Evolutionary conservation across 2,888 invertebrate genomes (phyloP), one percentile per base, ranked within the genome.

Genomic region (Nudaria mundana): DNA sequence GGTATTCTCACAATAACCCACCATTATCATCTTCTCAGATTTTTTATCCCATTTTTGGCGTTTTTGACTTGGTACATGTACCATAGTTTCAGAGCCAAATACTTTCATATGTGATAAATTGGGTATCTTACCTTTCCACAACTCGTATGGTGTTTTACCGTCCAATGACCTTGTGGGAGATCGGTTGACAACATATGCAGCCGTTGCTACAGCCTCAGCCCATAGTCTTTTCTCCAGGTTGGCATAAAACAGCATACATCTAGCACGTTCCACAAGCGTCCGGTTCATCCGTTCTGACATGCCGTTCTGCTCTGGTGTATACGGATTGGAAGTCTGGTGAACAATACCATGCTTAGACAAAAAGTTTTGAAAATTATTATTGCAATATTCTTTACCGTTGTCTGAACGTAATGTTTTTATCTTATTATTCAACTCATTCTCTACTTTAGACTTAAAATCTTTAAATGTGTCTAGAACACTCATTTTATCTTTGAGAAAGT

Each of bases 131-230:
- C 12, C 12, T 10, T 3, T 20, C 31, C 31, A 31, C 5, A 31
- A 1, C 8, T 31, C 22, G 4, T 22, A 22, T 1, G 31, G 31
- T 8, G 22, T 31, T 13, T 22, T 31, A 13, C 13, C 8, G 2
- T 22, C 13, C 7, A 31, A 8, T 1, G 22, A 13, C 13, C 22
- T 31, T 8, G 22, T 31, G 6, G 22, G 31, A 8, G 22, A 31
- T 5, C 31, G 18, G 6, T 31, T 31, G 1, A 22, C 8, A 13
- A 31, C 22, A 13, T 31, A 31, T 1, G 22, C 11, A n/a, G 31
- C 31, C 0, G 31, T 31, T 5, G 31, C 20, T 13, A 22, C 15
- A 22, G 35, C 35, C 28, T 28, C 41, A 23, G 36, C 43, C 43
- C 31, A 35, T 26, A 22, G 12, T 11, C 18, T 38, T 24, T 22